phyloP scores from a whole-genome alignment of 2,888 invertebrate genomes.

The Cryptus armator region DNA sequence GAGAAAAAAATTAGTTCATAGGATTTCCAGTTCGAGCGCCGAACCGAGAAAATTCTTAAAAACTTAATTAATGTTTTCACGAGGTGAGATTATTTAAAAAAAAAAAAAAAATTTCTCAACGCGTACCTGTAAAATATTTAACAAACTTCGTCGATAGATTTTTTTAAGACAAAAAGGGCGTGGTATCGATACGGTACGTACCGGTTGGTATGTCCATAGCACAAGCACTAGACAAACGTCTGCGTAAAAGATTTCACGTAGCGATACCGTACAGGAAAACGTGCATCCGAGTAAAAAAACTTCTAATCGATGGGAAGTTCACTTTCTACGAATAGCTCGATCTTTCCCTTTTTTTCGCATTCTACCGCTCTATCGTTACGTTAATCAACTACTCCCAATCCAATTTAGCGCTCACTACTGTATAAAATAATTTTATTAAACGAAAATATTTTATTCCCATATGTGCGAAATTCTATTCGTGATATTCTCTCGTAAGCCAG shows the following conservation, averaged over 20 bases:
- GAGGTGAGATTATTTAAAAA: too few relatives aligned
- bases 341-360: neutral
- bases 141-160: too few relatives aligned
- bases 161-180: too few relatives aligned
- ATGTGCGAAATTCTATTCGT: neutral
- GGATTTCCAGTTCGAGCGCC: too few relatives aligned
- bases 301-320: neutral
- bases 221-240: too few relatives aligned
- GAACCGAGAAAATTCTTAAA: too few relatives aligned
- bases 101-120: too few relatives aligned
- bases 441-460: neutral
- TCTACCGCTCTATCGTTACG: neutral
- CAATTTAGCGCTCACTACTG: neutral
- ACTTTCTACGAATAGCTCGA: neutral
- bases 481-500: neutral
- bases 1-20: too few relatives aligned
- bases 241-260: neutral
- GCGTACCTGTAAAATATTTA: too few relatives aligned
- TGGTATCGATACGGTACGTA: too few relatives aligned
- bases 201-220: too few relatives aligned
- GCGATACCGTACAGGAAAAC: constrained; percentile 1
- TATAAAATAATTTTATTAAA: neutral
- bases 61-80: too few relatives aligned
- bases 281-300: neutral
- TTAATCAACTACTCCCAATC: neutral